phyloP scores from a whole-genome alignment of 2,113 vertebrate genomes.

The Phyllostomus hastatus region DNA sequence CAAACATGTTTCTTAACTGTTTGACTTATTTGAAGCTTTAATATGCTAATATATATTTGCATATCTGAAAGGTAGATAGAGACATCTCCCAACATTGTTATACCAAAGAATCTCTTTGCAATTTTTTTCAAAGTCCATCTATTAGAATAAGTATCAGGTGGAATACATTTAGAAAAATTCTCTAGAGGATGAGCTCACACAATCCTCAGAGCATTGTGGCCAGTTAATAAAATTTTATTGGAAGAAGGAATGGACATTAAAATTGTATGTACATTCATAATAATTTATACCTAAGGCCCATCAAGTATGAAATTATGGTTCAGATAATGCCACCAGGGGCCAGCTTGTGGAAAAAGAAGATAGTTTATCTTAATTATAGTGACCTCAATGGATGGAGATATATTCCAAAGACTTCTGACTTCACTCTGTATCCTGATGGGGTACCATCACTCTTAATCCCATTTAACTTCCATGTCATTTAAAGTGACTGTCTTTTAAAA shows the following conservation, averaged over 20 bases:
- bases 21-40: background rate
- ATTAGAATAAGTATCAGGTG: background rate
- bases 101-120: background rate
- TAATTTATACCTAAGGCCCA: background rate
- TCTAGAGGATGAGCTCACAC: background rate
- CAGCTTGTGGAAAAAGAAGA: background rate
- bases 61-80: background rate
- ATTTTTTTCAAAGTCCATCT: background rate
- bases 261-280: background rate
- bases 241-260: slow-evolving; percentile 26
- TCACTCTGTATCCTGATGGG: background rate
- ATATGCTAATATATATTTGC: background rate
- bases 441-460: slow-evolving; percentile 25
- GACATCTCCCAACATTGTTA: slow-evolving; percentile 5
- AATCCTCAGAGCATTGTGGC: background rate
- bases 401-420: background rate
- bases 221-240: slow-evolving; percentile 22
- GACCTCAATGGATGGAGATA: background rate
- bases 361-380: slow-evolving; percentile 40
- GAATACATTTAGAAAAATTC: background rate
- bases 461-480: slow-evolving; percentile 24
- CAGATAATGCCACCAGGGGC: background rate
- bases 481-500: slow-evolving; percentile 33
- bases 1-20: background rate
- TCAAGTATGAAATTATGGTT: background rate